Percentiles rank a stretch among this genome's conserved stretches.
Evolutionary conservation across 1,140 invertebrate genomes (phyloP).

Genomic region (Trichonephila clavipes): DNA sequence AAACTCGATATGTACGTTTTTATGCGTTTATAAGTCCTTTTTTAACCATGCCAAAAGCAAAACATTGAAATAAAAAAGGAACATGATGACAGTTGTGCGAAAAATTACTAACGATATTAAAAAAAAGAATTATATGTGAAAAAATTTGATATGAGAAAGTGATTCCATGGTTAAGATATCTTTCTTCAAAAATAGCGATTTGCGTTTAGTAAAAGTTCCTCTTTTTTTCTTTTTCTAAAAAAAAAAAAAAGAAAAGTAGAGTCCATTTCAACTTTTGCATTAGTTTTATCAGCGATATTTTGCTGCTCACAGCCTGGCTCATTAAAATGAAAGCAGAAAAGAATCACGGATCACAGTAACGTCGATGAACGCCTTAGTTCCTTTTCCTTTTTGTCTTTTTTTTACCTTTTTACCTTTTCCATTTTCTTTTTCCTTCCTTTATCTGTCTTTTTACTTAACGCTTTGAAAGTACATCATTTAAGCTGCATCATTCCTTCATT

Average conservation of each 20-base stretch:
- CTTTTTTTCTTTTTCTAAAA: no score
- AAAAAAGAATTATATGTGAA: background rate
- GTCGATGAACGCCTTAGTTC: slow-evolving; percentile 22
- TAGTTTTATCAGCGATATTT: background rate
- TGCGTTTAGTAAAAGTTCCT: slow-evolving; percentile 25
- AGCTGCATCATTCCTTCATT: background rate
- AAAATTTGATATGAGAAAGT: background rate
- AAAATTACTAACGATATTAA: no score
- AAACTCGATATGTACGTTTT: no score
- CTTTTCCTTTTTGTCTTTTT: no score
- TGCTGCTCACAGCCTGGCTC: slow-evolving; percentile 32
- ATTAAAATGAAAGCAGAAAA: slow-evolving; percentile 27
- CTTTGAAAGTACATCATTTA: slow-evolving; percentile 25
- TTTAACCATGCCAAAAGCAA: no score
- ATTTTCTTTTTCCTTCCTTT: background rate
- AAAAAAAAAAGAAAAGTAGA: no score
- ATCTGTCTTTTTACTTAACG: slow-evolving; percentile 34
- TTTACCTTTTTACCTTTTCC: no score
- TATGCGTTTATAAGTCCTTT: no score
- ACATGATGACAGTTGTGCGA: no score
- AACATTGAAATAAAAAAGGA: no score
- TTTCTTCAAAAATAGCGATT: background rate
- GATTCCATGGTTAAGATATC: background rate
- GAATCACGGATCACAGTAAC: slow-evolving; percentile 1
- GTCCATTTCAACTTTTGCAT: slow-evolving; percentile 55